Percentiles rank a stretch among this genome's conserved stretches.
phyloP scores from a whole-genome alignment of 2,797 vertebrate genomes.

The Tapirus indicus region DNA sequence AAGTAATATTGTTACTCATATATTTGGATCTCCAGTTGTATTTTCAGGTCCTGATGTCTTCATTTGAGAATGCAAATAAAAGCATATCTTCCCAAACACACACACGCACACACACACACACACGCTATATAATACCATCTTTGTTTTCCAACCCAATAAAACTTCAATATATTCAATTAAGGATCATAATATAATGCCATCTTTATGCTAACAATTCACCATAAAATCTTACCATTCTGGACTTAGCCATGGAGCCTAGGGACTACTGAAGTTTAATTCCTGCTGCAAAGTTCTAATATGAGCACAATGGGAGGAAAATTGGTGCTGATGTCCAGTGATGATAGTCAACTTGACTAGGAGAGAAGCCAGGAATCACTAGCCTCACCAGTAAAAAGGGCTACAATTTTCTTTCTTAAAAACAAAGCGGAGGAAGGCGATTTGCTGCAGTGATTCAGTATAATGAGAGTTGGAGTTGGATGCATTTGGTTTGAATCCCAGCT shows the following conservation, averaged over 20 bases:
- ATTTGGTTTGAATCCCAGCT: not conserved
- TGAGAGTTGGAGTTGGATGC: not conserved
- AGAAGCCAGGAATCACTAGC: not conserved
- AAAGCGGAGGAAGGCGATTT: not conserved
- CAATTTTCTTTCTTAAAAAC: not conserved
- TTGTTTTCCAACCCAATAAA: not conserved
- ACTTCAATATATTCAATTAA: not conserved
- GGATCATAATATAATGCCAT: not conserved
- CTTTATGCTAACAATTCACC: constrained; percentile 14
- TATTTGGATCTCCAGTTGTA: constrained; percentile 11
- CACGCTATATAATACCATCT: not conserved
- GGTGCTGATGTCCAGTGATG: too few species aligned
- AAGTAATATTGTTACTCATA: not conserved
- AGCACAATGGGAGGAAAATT: not conserved
- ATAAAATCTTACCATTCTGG: not conserved
- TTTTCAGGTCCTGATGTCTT: constrained; percentile 23
- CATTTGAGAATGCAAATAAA: constrained; percentile 34
- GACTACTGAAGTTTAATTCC: not conserved
- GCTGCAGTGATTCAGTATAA: not conserved
- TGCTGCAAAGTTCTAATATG: not conserved
- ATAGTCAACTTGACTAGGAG: not conserved
- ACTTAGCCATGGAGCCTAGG: not conserved
- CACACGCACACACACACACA: not conserved
- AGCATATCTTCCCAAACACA: not conserved
- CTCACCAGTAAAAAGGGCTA: not conserved